These are phyloP conservation scores for Gopherus flavomarginatus DNA, from an alignment of 2,113 vertebrate genomes.

Conservation along the genomic window DNA sequence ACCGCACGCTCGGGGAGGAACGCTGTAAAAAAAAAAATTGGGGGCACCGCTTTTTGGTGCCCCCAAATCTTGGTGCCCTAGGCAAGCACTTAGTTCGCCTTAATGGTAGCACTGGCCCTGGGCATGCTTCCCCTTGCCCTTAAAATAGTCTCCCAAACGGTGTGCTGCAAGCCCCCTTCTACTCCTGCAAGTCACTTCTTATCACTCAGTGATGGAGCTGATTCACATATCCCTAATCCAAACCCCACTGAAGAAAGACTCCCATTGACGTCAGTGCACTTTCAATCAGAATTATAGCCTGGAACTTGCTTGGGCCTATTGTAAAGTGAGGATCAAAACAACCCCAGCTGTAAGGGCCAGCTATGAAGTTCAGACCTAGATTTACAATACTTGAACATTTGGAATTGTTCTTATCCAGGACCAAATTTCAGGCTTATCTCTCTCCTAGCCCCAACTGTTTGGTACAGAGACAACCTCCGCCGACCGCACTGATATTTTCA, in stretches of 20 bases:
- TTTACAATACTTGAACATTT: not conserved
- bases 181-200: not conserved
- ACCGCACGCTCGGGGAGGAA: no score
- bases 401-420: not conserved
- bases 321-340: not conserved
- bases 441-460: not conserved
- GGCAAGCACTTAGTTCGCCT: no score
- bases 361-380: not conserved
- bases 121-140: not conserved
- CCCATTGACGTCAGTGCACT: not conserved
- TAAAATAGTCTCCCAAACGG: accelerated
- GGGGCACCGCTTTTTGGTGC: no score
- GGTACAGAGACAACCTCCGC: not conserved
- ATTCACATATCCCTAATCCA: not conserved
- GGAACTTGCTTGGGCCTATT: not conserved
- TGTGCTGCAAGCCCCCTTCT: not conserved
- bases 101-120: no score
- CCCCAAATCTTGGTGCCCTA: no score
- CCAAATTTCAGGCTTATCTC: not conserved
- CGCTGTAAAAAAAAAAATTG: no score
- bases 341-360: not conserved
- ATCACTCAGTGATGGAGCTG: not conserved
- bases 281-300: not conserved
- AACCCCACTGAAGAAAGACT: not conserved
- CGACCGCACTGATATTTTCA: not conserved